Evolutionary conservation across 1,140 invertebrate genomes (phyloP).

Genomic region (Agraylea sexmaculata): DNA sequence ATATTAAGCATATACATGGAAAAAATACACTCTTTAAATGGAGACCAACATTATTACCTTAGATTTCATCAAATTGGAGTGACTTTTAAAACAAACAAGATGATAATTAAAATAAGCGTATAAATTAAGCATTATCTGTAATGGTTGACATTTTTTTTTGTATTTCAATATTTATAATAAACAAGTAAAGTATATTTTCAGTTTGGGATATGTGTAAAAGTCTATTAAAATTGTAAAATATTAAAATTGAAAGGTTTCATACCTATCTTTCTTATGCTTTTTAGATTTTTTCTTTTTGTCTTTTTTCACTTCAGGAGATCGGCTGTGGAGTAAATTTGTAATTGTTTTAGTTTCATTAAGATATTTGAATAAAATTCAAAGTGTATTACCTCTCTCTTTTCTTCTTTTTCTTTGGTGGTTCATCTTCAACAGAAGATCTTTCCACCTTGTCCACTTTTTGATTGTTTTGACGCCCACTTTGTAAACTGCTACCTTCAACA

Average conservation of each 20-base stretch:
- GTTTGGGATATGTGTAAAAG: no score
- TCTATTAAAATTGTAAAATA: no score
- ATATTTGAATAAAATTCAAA: no score
- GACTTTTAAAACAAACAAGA: slow-evolving; percentile 23
- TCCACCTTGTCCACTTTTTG: no score
- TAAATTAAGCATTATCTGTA: slow-evolving; percentile 20
- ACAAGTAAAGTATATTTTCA: neutral
- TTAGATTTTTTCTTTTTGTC: slow-evolving; percentile 57
- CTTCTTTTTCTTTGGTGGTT: no score
- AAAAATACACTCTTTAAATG: slow-evolving; percentile 21
- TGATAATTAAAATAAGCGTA: slow-evolving; percentile 21
- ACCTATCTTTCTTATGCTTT: slow-evolving; percentile 58
- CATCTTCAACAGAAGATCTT: no score
- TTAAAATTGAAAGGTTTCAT: no score
- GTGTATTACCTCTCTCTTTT: no score
- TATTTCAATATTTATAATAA: no score
- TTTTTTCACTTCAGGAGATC: slow-evolving; percentile 50
- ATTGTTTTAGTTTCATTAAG: no score
- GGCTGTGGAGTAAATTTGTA: no score
- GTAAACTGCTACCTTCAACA: slow-evolving; percentile 87
- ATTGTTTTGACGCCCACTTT: slow-evolving; percentile 77
- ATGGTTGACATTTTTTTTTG: no score
- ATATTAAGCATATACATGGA: slow-evolving; percentile 13
- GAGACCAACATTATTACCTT: slow-evolving; percentile 23
- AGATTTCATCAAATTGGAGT: slow-evolving; percentile 23